Base-by-base conservation (phyloP, 2,113 vertebrate species). In the Odontophorus gujanensis region DNA sequence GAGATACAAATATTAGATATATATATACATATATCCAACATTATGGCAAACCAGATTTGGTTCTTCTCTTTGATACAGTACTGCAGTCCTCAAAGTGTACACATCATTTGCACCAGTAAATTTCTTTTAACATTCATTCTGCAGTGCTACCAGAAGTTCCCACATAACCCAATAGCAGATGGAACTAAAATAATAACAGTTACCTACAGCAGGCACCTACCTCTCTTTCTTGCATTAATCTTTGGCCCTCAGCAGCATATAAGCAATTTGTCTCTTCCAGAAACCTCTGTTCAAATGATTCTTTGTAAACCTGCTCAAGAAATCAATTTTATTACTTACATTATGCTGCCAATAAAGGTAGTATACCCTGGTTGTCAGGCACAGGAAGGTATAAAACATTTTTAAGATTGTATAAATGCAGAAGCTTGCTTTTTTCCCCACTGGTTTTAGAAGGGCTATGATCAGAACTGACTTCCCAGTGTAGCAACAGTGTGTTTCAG, bases 201-300 rank as follows among this genome's bases (percentile, higher is more conserved):
- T 2, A 38, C 5, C 32, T 51, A 48, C 17, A 50, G 57, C 40
- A 34, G 12, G 48, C 30, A 91, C 92, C 89, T 92, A 98, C 98
- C 98, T 98, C 98, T 95, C 98, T 97, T 85, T 98, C 98, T 63
- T 98, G 98, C 98, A 98, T 98, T 85, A 98, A 93, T 73, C 98
- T 98, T 91, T 98, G 98, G 55, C 98, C 98, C 97, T 98, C 98
- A 72, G 98, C 97, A 92, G 98, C 98, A 89, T 98, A 98, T 38
- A 98, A 97, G 81, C 98, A 97, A 86, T 98, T 98, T 22, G 98
- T 98, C 74, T 98, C 98, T 93, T 98, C 98, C 96, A 98, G 96
- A 97, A 98, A 98, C 30, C 96, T 98, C 81, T 97, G 94, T 85
- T 98, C 98, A 97, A 98, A 98, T 4, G 98, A 98, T 26, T 98